A percentile compares a stretch with the other conserved stretches of the same genome.
Evolutionary conservation across 2,113 vertebrate genomes (phyloP).

Genomic region (Esox niger): DNA sequence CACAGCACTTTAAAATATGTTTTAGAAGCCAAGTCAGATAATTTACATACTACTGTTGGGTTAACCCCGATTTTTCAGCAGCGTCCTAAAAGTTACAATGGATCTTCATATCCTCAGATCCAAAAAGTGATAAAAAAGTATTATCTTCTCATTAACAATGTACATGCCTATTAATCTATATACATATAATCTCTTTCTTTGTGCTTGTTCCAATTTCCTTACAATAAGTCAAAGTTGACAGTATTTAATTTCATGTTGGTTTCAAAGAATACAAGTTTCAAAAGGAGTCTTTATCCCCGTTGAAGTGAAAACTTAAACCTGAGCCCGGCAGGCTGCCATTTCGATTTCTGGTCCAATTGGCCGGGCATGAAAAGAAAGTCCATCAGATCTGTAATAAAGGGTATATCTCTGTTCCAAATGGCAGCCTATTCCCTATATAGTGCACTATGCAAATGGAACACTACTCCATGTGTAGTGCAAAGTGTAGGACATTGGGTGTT

Average conservation of each 20-base stretch:
- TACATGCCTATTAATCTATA: not conserved
- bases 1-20: not conserved
- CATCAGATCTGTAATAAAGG: conserved; percentile 15
- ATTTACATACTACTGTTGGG: no score
- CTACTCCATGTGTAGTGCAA: no score
- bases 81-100: no score
- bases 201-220: conserved; percentile 4
- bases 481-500: no score
- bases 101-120: no score
- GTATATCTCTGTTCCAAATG: not conserved
- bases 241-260: conserved; percentile 1
- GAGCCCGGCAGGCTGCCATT: conserved; percentile 8
- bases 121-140: not conserved
- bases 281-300: conserved; percentile 36
- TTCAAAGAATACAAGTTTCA: conserved; percentile 14
- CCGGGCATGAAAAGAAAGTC: conserved; percentile 37
- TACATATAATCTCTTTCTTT: not conserved
- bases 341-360: conserved; percentile 36
- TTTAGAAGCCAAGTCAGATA: not conserved
- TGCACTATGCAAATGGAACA: no score
- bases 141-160: not conserved
- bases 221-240: conserved; percentile 35
- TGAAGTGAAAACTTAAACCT: conserved; percentile 38
- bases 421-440: no score
- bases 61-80: not conserved